Percentiles rank a stretch among this genome's conserved stretches.
Evolutionary conservation across 2,888 invertebrate species (phyloP).

Genomic region (Trachelus tabidus): DNA sequence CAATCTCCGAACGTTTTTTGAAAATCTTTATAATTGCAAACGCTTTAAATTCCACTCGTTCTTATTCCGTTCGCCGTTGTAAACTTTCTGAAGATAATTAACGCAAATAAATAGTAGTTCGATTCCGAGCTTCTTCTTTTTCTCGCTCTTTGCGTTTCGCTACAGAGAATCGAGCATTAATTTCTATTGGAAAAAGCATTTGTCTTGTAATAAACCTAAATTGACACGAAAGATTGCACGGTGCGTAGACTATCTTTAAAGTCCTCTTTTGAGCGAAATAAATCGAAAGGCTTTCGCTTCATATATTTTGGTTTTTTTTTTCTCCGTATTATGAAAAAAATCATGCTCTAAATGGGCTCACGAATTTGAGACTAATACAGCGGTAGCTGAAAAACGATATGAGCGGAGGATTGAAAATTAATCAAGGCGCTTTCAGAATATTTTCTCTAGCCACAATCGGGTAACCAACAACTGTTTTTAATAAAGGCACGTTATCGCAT

Average conservation of each 20-base stretch:
- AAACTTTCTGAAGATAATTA: conserved; percentile 31
- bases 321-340: too few species aligned
- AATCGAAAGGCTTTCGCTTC: too few species aligned
- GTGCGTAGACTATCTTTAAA: too few species aligned
- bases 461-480: neutral
- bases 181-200: too few species aligned
- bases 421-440: neutral
- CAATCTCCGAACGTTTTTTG: neutral
- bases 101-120: conserved; percentile 31
- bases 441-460: neutral
- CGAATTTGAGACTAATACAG: neutral
- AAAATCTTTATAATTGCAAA: neutral
- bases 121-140: neutral
- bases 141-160: neutral
- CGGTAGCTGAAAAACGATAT: neutral
- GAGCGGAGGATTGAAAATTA: neutral
- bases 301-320: too few species aligned
- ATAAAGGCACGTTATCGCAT: neutral
- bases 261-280: too few species aligned
- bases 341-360: neutral
- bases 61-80: neutral
- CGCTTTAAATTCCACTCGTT: neutral
- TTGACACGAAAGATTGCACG: neutral
- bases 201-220: neutral
- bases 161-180: neutral